Evolutionary conservation across 2,888 invertebrate species (phyloP).

Genomic region (Ophioninae sp.): DNA sequence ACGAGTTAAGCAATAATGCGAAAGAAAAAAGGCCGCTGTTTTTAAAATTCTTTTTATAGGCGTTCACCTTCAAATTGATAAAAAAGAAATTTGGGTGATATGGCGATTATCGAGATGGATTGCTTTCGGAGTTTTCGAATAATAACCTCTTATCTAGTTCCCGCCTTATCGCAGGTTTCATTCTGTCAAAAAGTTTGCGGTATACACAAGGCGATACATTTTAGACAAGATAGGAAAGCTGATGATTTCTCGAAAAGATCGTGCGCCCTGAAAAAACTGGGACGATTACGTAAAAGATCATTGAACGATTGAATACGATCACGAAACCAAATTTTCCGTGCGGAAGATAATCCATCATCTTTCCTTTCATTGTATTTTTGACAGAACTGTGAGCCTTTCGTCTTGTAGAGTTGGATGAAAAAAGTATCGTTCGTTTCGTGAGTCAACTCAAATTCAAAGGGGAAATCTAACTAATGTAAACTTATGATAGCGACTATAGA

Average conservation of each 20-base stretch:
- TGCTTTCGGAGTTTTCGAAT: not conserved
- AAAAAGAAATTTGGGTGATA: not conserved
- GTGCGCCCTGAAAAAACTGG: not conserved
- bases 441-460: too few relatives aligned
- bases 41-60: not conserved
- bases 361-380: not conserved
- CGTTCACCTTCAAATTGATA: slow-evolving; percentile 19
- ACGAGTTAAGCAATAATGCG: not conserved
- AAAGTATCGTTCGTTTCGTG: too few relatives aligned
- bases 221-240: not conserved
- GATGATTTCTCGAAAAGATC: not conserved
- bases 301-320: not conserved
- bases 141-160: slow-evolving; percentile 14
- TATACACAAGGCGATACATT: not conserved
- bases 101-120: not conserved
- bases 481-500: too few relatives aligned
- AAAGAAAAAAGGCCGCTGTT: not conserved
- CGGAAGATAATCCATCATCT: not conserved
- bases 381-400: not conserved
- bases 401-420: not conserved
- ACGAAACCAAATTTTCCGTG: slow-evolving; percentile 18
- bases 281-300: slow-evolving; percentile 2
- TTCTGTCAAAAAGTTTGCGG: not conserved
- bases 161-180: not conserved
- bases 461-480: too few relatives aligned